These are phyloP conservation scores for Papilio polyxenes DNA, from an alignment of 1,140 invertebrate species.

Conservation along the genomic window DNA sequence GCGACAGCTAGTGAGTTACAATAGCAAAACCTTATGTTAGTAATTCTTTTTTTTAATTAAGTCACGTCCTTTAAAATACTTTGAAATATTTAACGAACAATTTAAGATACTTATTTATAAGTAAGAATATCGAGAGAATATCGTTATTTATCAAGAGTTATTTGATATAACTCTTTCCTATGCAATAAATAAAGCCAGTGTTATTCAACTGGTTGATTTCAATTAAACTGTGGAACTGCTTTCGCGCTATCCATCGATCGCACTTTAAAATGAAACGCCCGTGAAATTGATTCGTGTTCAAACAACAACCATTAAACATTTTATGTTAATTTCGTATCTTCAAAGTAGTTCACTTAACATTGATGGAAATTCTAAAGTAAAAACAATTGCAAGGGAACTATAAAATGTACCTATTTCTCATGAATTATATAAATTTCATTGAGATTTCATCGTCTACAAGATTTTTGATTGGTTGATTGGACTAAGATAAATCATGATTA, in stretches of 20 bases:
- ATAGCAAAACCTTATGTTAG: too few relatives aligned
- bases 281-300: slow-evolving; percentile 34
- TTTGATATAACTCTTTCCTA: slow-evolving; percentile 27
- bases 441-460: background rate
- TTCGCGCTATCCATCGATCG: slow-evolving; percentile 29
- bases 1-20: too few relatives aligned
- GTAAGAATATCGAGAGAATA: too few relatives aligned
- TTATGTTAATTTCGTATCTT: slow-evolving; percentile 22
- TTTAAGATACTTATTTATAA: background rate
- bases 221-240: slow-evolving; percentile 30
- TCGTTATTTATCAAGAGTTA: background rate
- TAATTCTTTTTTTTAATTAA: too few relatives aligned
- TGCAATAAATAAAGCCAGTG: slow-evolving; percentile 1
- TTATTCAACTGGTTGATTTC: slow-evolving; percentile 5
- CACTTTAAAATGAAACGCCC: slow-evolving; percentile 28
- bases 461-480: background rate
- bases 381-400: background rate
- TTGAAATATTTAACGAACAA: too few relatives aligned
- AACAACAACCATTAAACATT: slow-evolving; percentile 20
- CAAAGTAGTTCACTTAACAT: slow-evolving; percentile 7
- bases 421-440: background rate
- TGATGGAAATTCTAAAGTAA: background rate
- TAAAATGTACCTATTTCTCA: background rate
- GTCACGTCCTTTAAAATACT: too few relatives aligned
- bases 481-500: background rate